Base-by-base conservation (phyloP, 2,888 invertebrate genomes). In the Torymus auratus region DNA sequence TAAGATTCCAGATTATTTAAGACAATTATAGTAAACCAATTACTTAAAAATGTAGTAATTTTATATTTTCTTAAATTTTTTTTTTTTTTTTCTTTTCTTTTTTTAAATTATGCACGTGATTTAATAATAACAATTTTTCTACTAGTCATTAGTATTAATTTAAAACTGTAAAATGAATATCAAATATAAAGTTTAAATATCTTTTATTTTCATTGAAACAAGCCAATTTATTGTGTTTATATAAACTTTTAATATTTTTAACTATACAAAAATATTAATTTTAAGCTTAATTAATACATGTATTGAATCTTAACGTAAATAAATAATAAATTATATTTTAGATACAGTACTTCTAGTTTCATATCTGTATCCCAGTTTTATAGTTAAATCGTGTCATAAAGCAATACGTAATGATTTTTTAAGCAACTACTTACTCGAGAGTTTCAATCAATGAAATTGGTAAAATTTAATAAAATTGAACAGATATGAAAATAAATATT, bases 151-250 rank as follows among this genome's bases (percentile, higher is more conserved):
- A 7, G 7, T 7, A 41, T 41, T 17, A 20, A 56, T 56, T 17
- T 17, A 23, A 41, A 15, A 50, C 13, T 60, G 10, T 71, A 60
- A 60, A 15, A 60, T 41, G 7, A 41, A 41, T 41, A 41, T 41
- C 0, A 41, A 41, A 41, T 41, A 41, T 41, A 41, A 28, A 41
- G 5, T 41, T 7, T 41, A 41, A 41, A 41, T 41, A 41, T 7
- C 41, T 41, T 41, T 58, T 15, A 17, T 65, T 56, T 17, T 17
- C 60, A 71, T 71, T 58, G 50, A 58, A 71, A 71, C 20, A 71
- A 60, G 70, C 50, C 52, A 60, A 20, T 71, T 71, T 69, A 71
- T 71, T 71, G 13, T 60, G 28, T 56, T 70, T 41, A 15, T 41
- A 15, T 70, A 58, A 60, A 70, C 14, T n/a, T 17, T 60, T 61